Evolutionary conservation across 2,888 invertebrate genomes (phyloP).

Genomic region (Meloe dianella): DNA sequence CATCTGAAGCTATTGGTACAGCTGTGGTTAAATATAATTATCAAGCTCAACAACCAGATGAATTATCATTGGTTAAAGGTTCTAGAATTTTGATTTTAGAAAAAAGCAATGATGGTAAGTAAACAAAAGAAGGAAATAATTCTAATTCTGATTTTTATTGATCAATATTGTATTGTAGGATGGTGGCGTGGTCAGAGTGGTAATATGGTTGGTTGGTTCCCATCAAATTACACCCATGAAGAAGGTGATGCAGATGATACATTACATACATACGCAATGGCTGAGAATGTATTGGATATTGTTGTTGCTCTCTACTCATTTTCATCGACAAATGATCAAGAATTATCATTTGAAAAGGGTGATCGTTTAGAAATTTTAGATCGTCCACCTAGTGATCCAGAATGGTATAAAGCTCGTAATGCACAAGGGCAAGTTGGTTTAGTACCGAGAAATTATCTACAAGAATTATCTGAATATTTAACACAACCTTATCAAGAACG

Average conservation of each 20-base stretch:
- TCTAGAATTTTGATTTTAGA: conserved; percentile 93
- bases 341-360: conserved; percentile 95
- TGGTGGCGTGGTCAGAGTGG: conserved; percentile 97
- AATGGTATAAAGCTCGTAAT: conserved; percentile 98
- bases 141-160: too few species aligned
- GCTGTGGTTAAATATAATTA: conserved; percentile 97
- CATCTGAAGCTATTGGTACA: conserved; percentile 83
- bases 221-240: conserved; percentile 97
- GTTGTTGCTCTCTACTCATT: conserved; percentile 95
- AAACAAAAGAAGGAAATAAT: background rate
- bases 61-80: conserved; percentile 92
- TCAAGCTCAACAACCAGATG: conserved; percentile 94
- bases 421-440: conserved; percentile 90
- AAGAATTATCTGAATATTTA: conserved; percentile 89
- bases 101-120: conserved; percentile 89
- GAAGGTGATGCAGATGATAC: conserved; percentile 87
- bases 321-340: conserved; percentile 92
- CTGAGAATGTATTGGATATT: conserved; percentile 93
- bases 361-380: conserved; percentile 96
- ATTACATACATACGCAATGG: conserved; percentile 92
- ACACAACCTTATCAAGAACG: conserved; percentile 79
- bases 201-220: conserved; percentile 87
- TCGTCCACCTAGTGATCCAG: conserved; percentile 95
- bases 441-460: conserved; percentile 94
- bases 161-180: conserved; percentile 52